phyloP scores from a whole-genome alignment of 2,888 invertebrate species.

The Melangyna quadrimaculata region DNA sequence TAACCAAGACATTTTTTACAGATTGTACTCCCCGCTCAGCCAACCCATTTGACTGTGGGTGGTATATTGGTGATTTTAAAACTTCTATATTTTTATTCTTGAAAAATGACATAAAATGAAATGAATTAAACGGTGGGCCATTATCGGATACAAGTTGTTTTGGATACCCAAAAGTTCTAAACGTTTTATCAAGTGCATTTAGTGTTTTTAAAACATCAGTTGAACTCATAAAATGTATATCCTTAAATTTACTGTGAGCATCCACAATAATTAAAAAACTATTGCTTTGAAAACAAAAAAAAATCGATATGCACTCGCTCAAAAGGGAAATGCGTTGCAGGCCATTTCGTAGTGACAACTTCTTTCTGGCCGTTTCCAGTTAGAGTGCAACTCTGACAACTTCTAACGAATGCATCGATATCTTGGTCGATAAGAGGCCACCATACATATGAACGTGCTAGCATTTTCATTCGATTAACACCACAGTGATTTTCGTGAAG shows the following conservation, averaged over 20 bases:
- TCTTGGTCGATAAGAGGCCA: background rate
- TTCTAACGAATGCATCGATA: constrained; percentile 3
- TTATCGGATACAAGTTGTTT: too few relatives aligned
- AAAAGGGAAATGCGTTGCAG: background rate
- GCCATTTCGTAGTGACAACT: constrained; percentile 7
- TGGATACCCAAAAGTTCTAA: too few relatives aligned
- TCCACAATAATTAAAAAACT: background rate
- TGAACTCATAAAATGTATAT: too few relatives aligned
- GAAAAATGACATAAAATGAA: too few relatives aligned
- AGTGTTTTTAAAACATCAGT: too few relatives aligned
- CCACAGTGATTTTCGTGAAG: background rate
- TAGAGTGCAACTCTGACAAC: constrained; percentile 4
- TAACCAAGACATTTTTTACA: constrained; percentile 18
- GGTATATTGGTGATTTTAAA: too few relatives aligned
- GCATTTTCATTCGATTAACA: background rate
- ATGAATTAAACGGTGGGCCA: too few relatives aligned
- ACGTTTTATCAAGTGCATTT: too few relatives aligned
- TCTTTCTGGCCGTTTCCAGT: constrained; percentile 8
- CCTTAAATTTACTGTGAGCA: too few relatives aligned
- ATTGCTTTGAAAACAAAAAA: background rate
- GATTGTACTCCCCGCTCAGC: constrained; percentile 5
- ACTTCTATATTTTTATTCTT: too few relatives aligned
- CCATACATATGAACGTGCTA: background rate
- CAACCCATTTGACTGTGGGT: too few relatives aligned
- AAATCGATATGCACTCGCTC: background rate